Evolutionary conservation across 2,113 vertebrate species (phyloP).

Genomic region (Etheostoma spectabile): DNA sequence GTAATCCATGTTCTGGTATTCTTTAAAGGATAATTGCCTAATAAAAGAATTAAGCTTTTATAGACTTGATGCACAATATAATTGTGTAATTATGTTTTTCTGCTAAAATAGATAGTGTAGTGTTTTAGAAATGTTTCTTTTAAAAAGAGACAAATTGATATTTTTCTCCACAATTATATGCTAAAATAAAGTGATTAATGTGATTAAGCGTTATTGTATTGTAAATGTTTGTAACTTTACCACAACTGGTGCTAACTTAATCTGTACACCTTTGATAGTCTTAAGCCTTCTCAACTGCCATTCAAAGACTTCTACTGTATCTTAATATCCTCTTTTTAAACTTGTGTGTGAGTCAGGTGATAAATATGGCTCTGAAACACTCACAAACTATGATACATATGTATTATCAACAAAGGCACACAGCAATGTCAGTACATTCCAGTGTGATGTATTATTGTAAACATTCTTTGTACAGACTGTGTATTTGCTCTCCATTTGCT

Average conservation of each 20-base stretch:
- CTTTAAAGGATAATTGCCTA: constrained; percentile 3
- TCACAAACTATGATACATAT: constrained; percentile 47
- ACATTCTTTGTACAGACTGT: constrained; percentile 34
- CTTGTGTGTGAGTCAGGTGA: constrained; percentile 36
- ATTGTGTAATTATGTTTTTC: constrained; percentile 12
- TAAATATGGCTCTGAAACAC: constrained; percentile 52
- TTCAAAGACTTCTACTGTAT: constrained; percentile 42
- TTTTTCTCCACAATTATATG: constrained; percentile 29
- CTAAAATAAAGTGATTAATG: constrained; percentile 29
- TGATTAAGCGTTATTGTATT: constrained; percentile 37
- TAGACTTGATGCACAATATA: constrained; percentile 1
- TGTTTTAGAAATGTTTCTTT: constrained; percentile 40
- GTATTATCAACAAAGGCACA: background rate
- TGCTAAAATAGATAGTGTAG: constrained; percentile 1
- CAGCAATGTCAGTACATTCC: constrained; percentile 41
- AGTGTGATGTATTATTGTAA: constrained; percentile 33
- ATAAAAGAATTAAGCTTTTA: background rate
- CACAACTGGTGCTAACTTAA: constrained; percentile 72
- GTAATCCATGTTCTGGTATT: background rate
- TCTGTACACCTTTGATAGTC: constrained; percentile 46
- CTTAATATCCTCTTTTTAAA: constrained; percentile 34
- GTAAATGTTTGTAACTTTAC: constrained; percentile 57
- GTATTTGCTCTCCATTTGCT: constrained; percentile 58
- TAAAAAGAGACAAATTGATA: too few species aligned
- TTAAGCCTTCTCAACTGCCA: constrained; percentile 51